Evolutionary conservation across 53 echinoderm and acorn worm genomes (phyloP).

Genomic region (Paelopatides confundens): DNA sequence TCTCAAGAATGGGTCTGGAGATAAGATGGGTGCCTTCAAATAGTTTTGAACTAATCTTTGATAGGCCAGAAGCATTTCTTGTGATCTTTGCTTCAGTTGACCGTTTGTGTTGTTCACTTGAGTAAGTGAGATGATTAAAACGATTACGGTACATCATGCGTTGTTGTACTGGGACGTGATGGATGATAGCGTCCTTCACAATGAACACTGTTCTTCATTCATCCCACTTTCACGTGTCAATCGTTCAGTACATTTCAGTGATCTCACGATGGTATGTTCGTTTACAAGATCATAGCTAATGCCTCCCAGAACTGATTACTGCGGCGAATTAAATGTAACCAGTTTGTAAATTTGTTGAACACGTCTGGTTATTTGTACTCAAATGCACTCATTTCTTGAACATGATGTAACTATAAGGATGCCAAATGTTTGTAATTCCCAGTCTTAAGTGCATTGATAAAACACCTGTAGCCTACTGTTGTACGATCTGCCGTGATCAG

Average conservation of each 20-base stretch:
- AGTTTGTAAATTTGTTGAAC: conserved; percentile 14
- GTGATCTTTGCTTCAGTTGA: conserved; percentile 35
- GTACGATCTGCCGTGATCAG: conserved; percentile 66
- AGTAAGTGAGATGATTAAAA: conserved; percentile 48
- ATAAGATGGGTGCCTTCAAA: conserved; percentile 37
- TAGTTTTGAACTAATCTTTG: conserved; percentile 27
- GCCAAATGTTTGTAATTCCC: conserved; percentile 52
- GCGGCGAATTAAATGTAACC: conserved; percentile 50
- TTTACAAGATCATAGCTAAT: conserved; percentile 53
- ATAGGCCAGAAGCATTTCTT: conserved; percentile 38
- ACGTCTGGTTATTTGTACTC: conserved; percentile 53
- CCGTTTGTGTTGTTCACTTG: conserved; percentile 62
- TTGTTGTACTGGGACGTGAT: conserved; percentile 56
- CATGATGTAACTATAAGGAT: conserved; percentile 46
- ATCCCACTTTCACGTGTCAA: conserved; percentile 59
- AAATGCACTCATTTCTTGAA: conserved; percentile 56
- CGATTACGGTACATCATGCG: conserved; percentile 64
- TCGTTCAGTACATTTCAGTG: conserved; percentile 40
- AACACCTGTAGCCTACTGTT: no score
- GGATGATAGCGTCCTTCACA: conserved; percentile 57
- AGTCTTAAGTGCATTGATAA: conserved; percentile 21
- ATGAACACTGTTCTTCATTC: conserved; percentile 42
- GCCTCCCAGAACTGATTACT: conserved; percentile 56
- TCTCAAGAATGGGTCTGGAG: conserved; percentile 40
- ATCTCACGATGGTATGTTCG: conserved; percentile 60